Evolutionary conservation across 2,113 vertebrate species (phyloP), one percentile per base, ranked within the genome.

Genomic region (Varanus komodoensis): DNA sequence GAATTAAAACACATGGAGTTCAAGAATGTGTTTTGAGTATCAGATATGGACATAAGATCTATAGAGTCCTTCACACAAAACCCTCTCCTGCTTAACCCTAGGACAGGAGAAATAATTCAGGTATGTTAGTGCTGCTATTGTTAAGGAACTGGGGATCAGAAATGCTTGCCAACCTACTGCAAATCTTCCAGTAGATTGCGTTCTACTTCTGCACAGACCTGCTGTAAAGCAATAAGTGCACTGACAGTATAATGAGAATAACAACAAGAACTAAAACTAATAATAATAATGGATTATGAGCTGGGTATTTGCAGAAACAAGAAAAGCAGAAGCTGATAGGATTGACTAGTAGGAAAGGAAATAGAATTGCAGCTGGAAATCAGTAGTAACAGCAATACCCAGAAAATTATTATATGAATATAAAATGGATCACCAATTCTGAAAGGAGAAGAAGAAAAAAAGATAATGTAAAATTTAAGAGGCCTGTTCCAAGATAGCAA

Each of bases 281-380:
- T 44, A 8, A 34, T 3, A 15, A 61, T 61, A 17, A 71, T 44
- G 48, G 0, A 19, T 52, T 85, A 87, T n/a, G 27, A 2, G 1
- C 19, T 67, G 87, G 91, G 82, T 84, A 87, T 92, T 48, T 79
- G 9, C 78, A 87, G 83, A 83, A 82, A 87, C 71, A 21, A 0
- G 8, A 1, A 0, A 44, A 87, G 27, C 0, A 93, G 17, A 48
- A 23, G 2, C 2, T 89, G 69, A 50, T 48, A 32, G 67, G 14
- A 27, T 32, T 89, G 34, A 92, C 50, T 2, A 77, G 50, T 90
- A 5, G 57, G 17, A 85, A 50, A 90, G 3, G 74, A 88, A 95
- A 92, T 1, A 93, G 82, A 90, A 85, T 77, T 93, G 32, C 52
- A 78, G 25, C 2, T 87, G 87, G 74, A 92, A 91, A 92, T 87